Percentiles rank a stretch among this genome's conserved stretches.
phyloP scores from a whole-genome alignment of 1,140 invertebrate genomes.

The Megalopta genalis region DNA sequence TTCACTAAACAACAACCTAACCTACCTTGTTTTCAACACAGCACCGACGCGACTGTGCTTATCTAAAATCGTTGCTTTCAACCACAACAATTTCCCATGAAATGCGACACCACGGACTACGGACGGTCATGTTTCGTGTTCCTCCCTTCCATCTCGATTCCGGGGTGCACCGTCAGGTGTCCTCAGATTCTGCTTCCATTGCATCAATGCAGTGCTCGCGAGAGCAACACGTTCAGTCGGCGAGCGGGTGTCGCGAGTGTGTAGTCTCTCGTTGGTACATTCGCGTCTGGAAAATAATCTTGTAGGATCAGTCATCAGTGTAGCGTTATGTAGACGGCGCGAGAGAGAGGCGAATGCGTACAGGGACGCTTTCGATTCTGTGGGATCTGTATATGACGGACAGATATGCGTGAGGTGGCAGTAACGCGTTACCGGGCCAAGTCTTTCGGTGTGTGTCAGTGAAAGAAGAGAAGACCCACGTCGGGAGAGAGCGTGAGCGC shows the following conservation, averaged over 20 bases:
- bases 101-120: too few relatives aligned
- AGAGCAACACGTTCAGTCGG: slow-evolving; percentile 33
- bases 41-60: too few relatives aligned
- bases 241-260: slow-evolving; percentile 17
- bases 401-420: slow-evolving; percentile 19
- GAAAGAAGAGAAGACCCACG: slow-evolving; percentile 5
- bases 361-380: slow-evolving; percentile 26
- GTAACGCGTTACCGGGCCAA: neutral
- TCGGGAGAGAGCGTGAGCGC: neutral
- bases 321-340: slow-evolving; percentile 29
- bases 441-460: slow-evolving; percentile 10
- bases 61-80: too few relatives aligned
- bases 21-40: too few relatives aligned
- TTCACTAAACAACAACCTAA: too few relatives aligned
- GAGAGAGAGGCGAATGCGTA: slow-evolving; percentile 39
- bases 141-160: neutral
- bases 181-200: neutral
- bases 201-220: neutral
- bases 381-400: neutral
- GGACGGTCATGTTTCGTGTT: too few relatives aligned
- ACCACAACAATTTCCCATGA: too few relatives aligned
- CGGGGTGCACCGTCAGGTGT: neutral
- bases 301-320: too few relatives aligned
- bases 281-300: neutral
- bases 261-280: neutral